A percentile compares a stretch with the other conserved stretches of the same genome.
Conservation (phyloP, 2,888 invertebrate genomes). For the Gymnocheta viridis region DNA sequence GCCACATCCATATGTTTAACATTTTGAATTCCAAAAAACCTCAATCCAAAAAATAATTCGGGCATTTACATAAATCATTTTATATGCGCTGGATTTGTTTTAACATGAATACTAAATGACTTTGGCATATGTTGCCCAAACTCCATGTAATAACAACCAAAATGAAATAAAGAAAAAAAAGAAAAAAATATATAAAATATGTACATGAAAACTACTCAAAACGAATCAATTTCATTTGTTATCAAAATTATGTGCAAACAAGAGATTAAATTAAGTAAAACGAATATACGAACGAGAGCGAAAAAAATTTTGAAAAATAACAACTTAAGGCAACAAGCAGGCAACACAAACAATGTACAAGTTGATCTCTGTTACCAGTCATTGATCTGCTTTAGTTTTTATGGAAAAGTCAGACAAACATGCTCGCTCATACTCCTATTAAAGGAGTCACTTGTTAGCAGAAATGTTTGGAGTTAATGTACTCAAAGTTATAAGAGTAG, state of each 20-base stretch:
- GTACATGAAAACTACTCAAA: constrained; percentile 24
- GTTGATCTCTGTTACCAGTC: constrained; percentile 48
- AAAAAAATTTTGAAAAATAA: background rate
- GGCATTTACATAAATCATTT: constrained; percentile 10
- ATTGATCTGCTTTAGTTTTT: constrained; percentile 34
- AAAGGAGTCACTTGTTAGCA: background rate
- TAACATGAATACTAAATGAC: constrained; percentile 33
- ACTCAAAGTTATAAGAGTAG: background rate
- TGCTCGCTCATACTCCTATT: background rate
- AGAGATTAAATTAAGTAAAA: constrained; percentile 46
- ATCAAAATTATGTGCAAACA: constrained; percentile 55
- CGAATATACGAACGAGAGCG: no score
- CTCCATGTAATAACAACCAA: background rate
- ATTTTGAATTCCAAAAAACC: background rate
- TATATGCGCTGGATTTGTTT: constrained; percentile 12
- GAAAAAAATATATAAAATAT: background rate
- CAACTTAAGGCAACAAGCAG: constrained; percentile 32
- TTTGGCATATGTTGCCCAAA: constrained; percentile 25
- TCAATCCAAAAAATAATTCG: background rate
- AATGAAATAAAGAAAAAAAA: background rate
- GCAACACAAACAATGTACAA: constrained; percentile 33
- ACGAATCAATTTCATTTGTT: constrained; percentile 37
- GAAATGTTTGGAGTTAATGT: constrained; percentile 47
- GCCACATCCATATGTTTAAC: background rate
- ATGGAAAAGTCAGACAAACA: background rate